Evolutionary conservation across 2,797 vertebrate genomes (phyloP), one percentile per base, ranked within the genome.

Genomic region (Decapterus maruadsi): DNA sequence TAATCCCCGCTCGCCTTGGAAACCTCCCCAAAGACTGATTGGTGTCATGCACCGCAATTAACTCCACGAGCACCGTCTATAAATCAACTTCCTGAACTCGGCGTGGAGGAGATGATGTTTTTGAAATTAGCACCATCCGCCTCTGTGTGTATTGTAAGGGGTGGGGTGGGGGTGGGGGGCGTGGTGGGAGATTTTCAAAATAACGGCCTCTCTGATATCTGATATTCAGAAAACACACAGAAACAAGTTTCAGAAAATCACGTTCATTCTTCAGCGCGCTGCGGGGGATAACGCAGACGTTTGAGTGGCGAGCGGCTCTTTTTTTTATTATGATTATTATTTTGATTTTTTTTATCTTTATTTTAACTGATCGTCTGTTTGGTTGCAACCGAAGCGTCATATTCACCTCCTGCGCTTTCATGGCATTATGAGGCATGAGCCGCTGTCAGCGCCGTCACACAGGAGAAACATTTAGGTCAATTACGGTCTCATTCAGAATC

Each of bases 11-110:
- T 83, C 68, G 87, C 90, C 92, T 92, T 86, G 90, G 82, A 90
- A 89, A 89, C 63, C 80, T 81, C 89, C 82, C 87, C 69, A 93
- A 94, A 94, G 93, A 95, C 90, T 94, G 95, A 95, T 95, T 95
- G 94, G 93, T 92, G 94, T 94, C 96, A 94, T 95, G 94, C 96
- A 91, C 93, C 76, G 94, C 97, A 97, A 98, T 99, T 98, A 97
- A 97, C 96, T 97, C 89, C 85, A 87, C 92, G 92, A 96, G 96
- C 95, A 87, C 91, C 93, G 92, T 92, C 95, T 96, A 98, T 99
- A 98, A 98, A 99, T 98, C 97, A 98, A 96, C 95, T 95, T 96
- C 95, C 93, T 97, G 95, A 97, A 97, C 95, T 92, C 95, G 94
- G 95, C 92, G 93, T 94, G 94, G 95, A 92, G 85, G 90, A 96